phyloP scores from a whole-genome alignment of 2,113 vertebrate genomes.

The Brachyistius frenatus region DNA sequence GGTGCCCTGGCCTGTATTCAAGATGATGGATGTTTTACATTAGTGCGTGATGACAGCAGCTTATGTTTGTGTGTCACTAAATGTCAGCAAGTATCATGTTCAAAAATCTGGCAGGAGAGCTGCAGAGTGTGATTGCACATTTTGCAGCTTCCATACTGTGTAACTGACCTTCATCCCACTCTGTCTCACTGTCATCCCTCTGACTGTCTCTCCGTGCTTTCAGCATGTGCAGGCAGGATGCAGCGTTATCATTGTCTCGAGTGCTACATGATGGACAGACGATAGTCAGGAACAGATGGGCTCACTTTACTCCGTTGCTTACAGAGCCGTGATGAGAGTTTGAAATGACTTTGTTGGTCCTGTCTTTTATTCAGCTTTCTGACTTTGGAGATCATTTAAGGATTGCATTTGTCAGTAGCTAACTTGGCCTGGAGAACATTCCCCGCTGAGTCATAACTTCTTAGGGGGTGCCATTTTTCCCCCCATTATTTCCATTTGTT shows the following conservation, averaged over 20 bases:
- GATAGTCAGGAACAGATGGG: neutral
- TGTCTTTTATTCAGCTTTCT: neutral
- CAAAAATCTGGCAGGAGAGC: slow-evolving; percentile 63
- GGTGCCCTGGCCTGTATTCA: slow-evolving; percentile 61
- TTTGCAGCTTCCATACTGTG: slow-evolving; percentile 57
- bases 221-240: slow-evolving; percentile 13
- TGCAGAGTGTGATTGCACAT: slow-evolving; percentile 48
- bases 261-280: slow-evolving; percentile 1
- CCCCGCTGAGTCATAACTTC: neutral
- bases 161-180: slow-evolving; percentile 55
- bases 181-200: neutral
- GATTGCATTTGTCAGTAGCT: neutral
- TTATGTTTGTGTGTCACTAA: slow-evolving; percentile 77
- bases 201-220: slow-evolving; percentile 19
- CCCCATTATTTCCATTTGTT: slow-evolving; percentile 24
- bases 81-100: slow-evolving; percentile 77
- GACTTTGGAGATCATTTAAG: neutral
- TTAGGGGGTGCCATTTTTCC: neutral
- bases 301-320: slow-evolving; percentile 1
- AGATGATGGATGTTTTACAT: slow-evolving; percentile 77
- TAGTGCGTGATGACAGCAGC: slow-evolving; percentile 75
- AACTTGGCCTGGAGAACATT: neutral
- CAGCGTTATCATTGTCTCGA: neutral
- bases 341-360: neutral
- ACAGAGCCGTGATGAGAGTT: neutral